Conservation (phyloP, 2,113 vertebrate genomes). For the Mirza zaza region DNA sequence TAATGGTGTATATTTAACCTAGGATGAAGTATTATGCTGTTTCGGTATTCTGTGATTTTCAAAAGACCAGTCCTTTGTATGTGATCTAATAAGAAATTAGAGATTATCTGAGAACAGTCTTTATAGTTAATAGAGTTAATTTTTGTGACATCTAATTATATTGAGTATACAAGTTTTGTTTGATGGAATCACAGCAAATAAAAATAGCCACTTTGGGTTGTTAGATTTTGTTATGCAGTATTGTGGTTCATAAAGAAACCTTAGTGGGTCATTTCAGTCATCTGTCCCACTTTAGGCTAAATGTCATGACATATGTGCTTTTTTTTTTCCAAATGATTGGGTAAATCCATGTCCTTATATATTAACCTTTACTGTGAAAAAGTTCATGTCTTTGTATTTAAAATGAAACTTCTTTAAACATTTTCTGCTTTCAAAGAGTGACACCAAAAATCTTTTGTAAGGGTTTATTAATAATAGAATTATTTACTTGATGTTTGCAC, state of each 20-base stretch:
- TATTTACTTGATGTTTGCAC: slow-evolving; percentile 37
- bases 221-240: not conserved
- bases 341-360: not conserved
- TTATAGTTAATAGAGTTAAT: not conserved
- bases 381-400: slow-evolving; percentile 15
- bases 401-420: not conserved
- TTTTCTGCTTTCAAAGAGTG: not conserved
- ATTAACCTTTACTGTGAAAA: not conserved
- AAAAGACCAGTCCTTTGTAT: not conserved
- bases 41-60: not conserved
- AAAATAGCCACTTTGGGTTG: not conserved
- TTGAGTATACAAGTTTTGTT: not conserved
- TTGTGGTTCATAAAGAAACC: slow-evolving; percentile 25
- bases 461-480: not conserved
- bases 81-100: not conserved
- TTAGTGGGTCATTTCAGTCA: not conserved
- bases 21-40: slow-evolving; percentile 3
- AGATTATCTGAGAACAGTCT: not conserved
- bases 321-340: not conserved
- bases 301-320: not conserved
- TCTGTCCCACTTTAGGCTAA: not conserved
- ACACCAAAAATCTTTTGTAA: not conserved
- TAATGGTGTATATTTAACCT: not conserved
- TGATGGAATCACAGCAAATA: not conserved
- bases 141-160: not conserved